These are phyloP conservation scores for Batillaria attramentaria DNA, from an alignment of 1,140 invertebrate species.

Conservation along the genomic window DNA sequence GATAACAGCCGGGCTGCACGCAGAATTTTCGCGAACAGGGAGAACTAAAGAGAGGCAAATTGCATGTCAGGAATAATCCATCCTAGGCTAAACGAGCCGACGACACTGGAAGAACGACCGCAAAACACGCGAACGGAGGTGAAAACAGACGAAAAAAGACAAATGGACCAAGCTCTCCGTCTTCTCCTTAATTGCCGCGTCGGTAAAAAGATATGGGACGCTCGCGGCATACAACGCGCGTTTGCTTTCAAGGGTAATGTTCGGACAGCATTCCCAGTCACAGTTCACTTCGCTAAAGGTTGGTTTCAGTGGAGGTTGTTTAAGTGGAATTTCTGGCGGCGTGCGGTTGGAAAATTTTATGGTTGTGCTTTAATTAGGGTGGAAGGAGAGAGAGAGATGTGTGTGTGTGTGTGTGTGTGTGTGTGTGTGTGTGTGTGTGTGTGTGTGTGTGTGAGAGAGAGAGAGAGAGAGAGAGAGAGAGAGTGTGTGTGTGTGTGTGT, in stretches of 20 bases:
- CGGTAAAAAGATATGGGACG: neutral
- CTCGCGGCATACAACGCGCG: neutral
- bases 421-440: no score
- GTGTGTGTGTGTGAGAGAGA: neutral
- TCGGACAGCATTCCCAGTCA: neutral
- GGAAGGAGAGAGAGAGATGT: neutral
- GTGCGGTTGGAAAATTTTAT: neutral
- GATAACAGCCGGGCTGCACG: no score
- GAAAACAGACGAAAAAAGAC: no score
- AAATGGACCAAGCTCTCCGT: no score
- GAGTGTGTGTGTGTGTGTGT: neutral
- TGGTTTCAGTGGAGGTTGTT: neutral
- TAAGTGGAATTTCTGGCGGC: neutral
- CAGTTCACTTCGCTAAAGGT: neutral
- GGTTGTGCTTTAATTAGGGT: neutral
- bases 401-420: no score
- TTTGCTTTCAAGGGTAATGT: neutral
- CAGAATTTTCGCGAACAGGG: no score
- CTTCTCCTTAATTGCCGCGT: no score
- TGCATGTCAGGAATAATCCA: no score
- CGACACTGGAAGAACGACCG: no score
- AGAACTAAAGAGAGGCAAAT: no score
- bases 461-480: constrained; percentile 2
- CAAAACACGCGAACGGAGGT: no score
- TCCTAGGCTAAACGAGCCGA: no score